A percentile compares a stretch with the other conserved stretches of the same genome.
Conservation (phyloP, 2,797 vertebrate species). For the Brachymystax lenok region DNA sequence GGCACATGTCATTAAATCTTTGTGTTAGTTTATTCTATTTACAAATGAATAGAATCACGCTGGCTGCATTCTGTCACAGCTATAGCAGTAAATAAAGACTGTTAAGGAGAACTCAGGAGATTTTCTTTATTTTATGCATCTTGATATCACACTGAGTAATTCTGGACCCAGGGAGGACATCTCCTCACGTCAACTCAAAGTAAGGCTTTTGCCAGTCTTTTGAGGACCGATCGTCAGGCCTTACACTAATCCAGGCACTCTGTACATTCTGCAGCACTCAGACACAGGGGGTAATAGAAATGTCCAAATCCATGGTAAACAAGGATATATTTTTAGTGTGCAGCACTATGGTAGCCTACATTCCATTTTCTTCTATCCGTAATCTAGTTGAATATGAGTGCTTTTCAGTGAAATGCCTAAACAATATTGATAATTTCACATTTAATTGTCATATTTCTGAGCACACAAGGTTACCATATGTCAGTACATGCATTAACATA, state of each 20-base stretch:
- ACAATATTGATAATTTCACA: background rate
- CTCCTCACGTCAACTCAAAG: conserved; percentile 35
- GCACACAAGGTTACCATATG: no score
- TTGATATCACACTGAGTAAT: conserved; percentile 49
- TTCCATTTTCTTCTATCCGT: no score
- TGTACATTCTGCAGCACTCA: no score
- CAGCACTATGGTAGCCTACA: no score
- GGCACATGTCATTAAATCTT: conserved; percentile 63
- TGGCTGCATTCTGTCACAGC: conserved; percentile 63
- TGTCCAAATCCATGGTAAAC: background rate
- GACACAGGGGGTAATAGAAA: no score
- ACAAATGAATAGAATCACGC: conserved; percentile 66
- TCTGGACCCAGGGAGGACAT: conserved; percentile 2
- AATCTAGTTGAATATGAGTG: no score
- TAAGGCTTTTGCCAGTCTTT: conserved; percentile 20
- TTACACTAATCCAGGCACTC: background rate
- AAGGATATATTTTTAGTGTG: no score
- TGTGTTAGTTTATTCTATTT: conserved; percentile 65
- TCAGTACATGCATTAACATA: no score
- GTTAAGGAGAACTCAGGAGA: conserved; percentile 54
- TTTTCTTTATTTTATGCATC: conserved; percentile 39
- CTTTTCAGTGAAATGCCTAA: background rate
- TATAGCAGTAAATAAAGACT: conserved; percentile 61
- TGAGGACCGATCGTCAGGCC: background rate
- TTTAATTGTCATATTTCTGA: no score